Percentiles rank a stretch among this genome's conserved stretches.
Conservation (phyloP, 2,888 invertebrate genomes). For the Thymelicus acteon region DNA sequence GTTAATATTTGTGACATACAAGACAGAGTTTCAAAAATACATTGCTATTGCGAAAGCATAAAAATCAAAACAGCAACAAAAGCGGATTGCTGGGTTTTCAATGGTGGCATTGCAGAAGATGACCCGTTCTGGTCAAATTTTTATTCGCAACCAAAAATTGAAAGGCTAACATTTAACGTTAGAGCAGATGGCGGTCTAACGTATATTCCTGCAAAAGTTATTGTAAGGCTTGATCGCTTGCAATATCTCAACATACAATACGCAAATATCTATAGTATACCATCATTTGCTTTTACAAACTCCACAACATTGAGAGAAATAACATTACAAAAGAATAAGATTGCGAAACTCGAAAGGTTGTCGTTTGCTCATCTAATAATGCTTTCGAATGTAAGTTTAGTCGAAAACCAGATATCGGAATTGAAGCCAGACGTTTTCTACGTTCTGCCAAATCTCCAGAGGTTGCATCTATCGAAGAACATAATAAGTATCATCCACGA, state of each 20-base stretch:
- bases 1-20: slow-evolving; percentile 86
- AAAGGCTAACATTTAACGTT: slow-evolving; percentile 88
- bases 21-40: slow-evolving; percentile 83
- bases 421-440: slow-evolving; percentile 90
- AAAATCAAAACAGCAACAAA: slow-evolving; percentile 86
- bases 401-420: slow-evolving; percentile 91
- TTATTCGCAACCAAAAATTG: slow-evolving; percentile 88
- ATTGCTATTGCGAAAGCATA: slow-evolving; percentile 87
- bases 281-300: slow-evolving; percentile 91
- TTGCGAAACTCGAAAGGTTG: slow-evolving; percentile 87
- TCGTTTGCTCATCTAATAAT: slow-evolving; percentile 91
- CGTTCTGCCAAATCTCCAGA: slow-evolving; percentile 88
- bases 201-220: slow-evolving; percentile 89
- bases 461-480: slow-evolving; percentile 93
- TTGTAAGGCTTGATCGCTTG: slow-evolving; percentile 87
- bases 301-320: slow-evolving; percentile 88
- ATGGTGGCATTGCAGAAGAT: slow-evolving; percentile 87
- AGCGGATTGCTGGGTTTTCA: slow-evolving; percentile 92
- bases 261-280: slow-evolving; percentile 88
- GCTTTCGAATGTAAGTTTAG: slow-evolving; percentile 88
- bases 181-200: slow-evolving; percentile 88
- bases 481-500: slow-evolving; percentile 93
- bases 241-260: slow-evolving; percentile 89
- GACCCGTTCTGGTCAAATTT: slow-evolving; percentile 91
- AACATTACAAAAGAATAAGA: slow-evolving; percentile 89